Conservation (phyloP, 2,113 vertebrate genomes). For the Pipa parva region DNA sequence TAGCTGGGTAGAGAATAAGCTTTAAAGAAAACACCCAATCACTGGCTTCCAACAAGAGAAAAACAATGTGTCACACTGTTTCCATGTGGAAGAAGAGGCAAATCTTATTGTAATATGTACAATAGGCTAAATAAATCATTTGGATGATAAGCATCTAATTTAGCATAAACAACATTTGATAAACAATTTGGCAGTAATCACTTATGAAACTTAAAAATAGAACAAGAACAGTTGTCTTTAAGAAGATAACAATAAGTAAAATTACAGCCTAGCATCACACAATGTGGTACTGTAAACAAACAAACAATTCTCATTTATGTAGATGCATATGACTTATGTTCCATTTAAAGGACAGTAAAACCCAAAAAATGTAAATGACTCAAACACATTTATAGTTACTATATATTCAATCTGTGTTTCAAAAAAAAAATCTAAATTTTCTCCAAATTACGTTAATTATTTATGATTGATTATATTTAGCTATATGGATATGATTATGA, state of each 20-base stretch:
- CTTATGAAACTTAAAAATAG: constrained; percentile 15
- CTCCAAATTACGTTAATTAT: too few species aligned
- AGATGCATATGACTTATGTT: too few species aligned
- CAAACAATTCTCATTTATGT: too few species aligned
- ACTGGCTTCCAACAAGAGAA: constrained; percentile 25
- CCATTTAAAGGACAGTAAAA: too few species aligned
- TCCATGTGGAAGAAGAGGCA: constrained; percentile 33
- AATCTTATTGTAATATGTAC: constrained; percentile 30
- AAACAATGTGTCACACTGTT: constrained; percentile 37
- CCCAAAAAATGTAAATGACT: too few species aligned
- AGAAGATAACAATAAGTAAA: constrained; percentile 6
- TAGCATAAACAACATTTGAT: constrained; percentile 41
- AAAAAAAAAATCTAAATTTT: too few species aligned
- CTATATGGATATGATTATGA: too few species aligned
- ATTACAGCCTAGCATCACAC: neutral
- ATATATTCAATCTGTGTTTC: too few species aligned
- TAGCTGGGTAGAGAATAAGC: constrained; percentile 54
- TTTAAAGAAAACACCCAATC: constrained; percentile 44
- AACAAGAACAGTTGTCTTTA: constrained; percentile 3
- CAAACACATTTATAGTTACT: too few species aligned
- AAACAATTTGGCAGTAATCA: constrained; percentile 46
- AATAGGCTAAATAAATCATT: constrained; percentile 27
- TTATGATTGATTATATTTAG: too few species aligned
- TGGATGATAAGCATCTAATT: constrained; percentile 23
- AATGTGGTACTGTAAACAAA: too few species aligned